A percentile compares a stretch with the other conserved stretches of the same genome.
Conservation (phyloP, 2,888 invertebrate genomes). For the Drosophila prostipennis region DNA sequence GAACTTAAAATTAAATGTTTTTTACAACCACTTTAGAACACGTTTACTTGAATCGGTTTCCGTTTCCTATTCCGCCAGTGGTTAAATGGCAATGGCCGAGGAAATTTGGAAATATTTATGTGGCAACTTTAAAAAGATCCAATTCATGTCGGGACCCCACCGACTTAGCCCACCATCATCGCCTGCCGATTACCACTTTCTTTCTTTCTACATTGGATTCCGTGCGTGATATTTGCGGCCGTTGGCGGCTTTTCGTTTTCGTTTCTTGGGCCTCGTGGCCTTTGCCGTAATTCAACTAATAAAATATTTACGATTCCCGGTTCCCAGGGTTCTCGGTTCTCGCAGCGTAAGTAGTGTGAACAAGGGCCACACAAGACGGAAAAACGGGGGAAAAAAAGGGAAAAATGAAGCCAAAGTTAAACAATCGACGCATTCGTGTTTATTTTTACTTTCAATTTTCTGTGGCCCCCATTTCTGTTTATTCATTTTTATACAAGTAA, state of each 20-base stretch:
- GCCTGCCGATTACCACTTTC: not conserved
- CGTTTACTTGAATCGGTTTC: not conserved
- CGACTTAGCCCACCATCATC: not conserved
- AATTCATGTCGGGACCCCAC: not conserved
- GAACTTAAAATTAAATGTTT: not conserved
- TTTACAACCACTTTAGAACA: not conserved
- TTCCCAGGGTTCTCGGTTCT: conserved; percentile 4
- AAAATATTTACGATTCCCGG: conserved; percentile 54
- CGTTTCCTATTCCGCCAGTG: not conserved
- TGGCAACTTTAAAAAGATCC: conserved; percentile 2
- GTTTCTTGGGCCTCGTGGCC: conserved; percentile 26
- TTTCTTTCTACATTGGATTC: conserved; percentile 4
- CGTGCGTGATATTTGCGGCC: conserved; percentile 52
- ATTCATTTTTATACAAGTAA: conserved; percentile 18
- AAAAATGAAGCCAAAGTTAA: conserved; percentile 18
- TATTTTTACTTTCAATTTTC: conserved; percentile 53
- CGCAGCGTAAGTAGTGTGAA: conserved; percentile 23
- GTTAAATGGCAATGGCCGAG: not conserved
- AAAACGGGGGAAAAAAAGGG: not conserved
- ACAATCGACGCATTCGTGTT: conserved; percentile 50
- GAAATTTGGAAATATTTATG: conserved; percentile 14
- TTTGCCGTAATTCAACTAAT: conserved; percentile 52
- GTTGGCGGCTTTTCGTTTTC: conserved; percentile 48
- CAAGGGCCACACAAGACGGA: conserved; percentile 19
- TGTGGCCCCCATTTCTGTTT: conserved; percentile 16